Percentiles rank a stretch among this genome's conserved stretches.
These are phyloP conservation scores for Tenodera sinensis DNA, from an alignment of 2,888 invertebrate species.

Conservation along the genomic window DNA sequence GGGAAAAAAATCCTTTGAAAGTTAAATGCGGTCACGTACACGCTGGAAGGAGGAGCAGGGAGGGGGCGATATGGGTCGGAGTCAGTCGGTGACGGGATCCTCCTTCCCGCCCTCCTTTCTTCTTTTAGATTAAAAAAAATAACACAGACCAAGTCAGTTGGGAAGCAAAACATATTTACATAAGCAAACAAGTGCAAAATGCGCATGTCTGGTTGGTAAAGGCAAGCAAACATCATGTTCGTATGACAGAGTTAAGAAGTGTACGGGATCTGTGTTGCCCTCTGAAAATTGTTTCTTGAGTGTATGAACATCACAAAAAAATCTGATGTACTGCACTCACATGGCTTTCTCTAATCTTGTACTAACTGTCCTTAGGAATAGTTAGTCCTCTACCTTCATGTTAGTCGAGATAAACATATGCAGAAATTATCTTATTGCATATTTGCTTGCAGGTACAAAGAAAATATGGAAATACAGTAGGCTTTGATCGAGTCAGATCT, in stretches of 20 bases:
- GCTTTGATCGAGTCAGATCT: no score
- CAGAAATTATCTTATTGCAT: no score
- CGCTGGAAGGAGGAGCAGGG: not conserved
- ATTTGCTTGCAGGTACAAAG: no score
- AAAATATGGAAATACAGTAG: no score
- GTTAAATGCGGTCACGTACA: slow-evolving; percentile 10
- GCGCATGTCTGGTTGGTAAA: not conserved
- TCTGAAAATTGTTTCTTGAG: not conserved
- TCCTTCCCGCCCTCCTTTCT: not conserved
- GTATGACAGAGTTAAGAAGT: not conserved
- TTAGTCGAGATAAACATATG: no score
- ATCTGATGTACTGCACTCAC: no score
- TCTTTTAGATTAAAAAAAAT: not conserved
- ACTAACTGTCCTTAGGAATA: no score
- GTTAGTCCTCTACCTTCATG: no score
- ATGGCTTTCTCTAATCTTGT: no score
- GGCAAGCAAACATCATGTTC: not conserved
- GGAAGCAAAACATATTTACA: not conserved
- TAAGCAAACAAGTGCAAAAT: not conserved
- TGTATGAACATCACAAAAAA: no score
- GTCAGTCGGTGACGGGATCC: not conserved
- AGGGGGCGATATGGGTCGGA: not conserved
- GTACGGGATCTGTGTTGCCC: not conserved
- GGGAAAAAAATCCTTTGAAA: slow-evolving; percentile 10
- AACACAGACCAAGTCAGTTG: not conserved